A percentile compares a stretch with the other conserved stretches of the same genome.
These are phyloP conservation scores for Esox masquinongy DNA, from an alignment of 2,797 vertebrate species.

Conservation along the genomic window DNA sequence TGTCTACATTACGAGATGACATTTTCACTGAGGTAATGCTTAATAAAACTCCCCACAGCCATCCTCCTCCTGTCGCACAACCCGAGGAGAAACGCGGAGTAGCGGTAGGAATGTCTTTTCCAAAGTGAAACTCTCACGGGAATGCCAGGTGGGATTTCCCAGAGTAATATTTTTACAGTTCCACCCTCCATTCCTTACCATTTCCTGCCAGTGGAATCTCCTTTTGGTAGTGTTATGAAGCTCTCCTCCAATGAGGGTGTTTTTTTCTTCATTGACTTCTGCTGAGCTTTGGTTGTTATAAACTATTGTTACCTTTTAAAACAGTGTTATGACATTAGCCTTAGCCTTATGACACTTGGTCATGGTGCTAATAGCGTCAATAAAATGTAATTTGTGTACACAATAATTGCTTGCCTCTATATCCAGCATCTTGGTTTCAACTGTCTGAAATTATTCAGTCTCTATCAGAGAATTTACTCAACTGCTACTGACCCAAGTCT, in stretches of 20 bases:
- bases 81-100: neutral
- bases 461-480: neutral
- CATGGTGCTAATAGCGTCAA: neutral
- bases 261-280: too few species aligned
- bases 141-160: neutral
- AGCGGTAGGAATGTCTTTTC: neutral
- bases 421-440: neutral
- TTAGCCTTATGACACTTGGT: neutral
- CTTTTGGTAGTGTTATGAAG: neutral
- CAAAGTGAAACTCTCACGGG: neutral
- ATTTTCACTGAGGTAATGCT: neutral
- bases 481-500: neutral
- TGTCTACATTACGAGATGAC: conserved; percentile 2
- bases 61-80: neutral
- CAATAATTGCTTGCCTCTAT: neutral
- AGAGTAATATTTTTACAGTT: neutral
- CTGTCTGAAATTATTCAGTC: neutral
- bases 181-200: neutral
- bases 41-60: neutral
- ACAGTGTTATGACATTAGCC: neutral
- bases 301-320: neutral
- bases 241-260: neutral
- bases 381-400: neutral
- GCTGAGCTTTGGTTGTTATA: neutral
- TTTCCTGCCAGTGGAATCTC: neutral